Evolutionary conservation across 2,113 vertebrate species (phyloP).

Genomic region (Hiodon alosoides): DNA sequence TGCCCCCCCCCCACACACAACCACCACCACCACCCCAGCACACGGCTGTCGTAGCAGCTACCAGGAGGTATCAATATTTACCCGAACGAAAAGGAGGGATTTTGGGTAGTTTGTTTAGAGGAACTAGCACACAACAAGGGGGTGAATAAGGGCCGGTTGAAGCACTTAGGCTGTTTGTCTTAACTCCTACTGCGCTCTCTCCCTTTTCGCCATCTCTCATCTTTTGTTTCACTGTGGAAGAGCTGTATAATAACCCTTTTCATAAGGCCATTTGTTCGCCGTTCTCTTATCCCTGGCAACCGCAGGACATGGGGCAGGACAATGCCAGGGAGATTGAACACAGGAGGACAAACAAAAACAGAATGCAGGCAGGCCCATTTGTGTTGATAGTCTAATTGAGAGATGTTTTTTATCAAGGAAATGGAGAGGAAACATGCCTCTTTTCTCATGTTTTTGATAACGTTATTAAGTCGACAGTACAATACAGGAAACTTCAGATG

Average conservation of each 20-base stretch:
- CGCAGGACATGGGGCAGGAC: slow-evolving; percentile 19
- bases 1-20: slow-evolving; percentile 16
- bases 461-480: no score
- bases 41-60: slow-evolving; percentile 51
- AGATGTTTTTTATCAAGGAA: slow-evolving; percentile 9
- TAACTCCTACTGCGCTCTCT: slow-evolving; percentile 37
- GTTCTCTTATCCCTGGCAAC: slow-evolving; percentile 35
- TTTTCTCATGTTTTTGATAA: not conserved
- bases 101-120: slow-evolving; percentile 69
- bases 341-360: slow-evolving; percentile 21
- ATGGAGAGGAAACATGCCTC: slow-evolving; percentile 10
- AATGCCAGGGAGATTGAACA: slow-evolving; percentile 30
- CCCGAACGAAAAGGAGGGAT: slow-evolving; percentile 74
- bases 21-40: no score
- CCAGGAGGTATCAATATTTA: slow-evolving; percentile 83
- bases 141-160: slow-evolving; percentile 67
- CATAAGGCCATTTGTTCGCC: slow-evolving; percentile 41
- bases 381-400: slow-evolving; percentile 17
- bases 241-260: slow-evolving; percentile 52
- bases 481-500: not conserved
- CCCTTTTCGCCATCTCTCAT: slow-evolving; percentile 31
- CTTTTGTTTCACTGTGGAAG: slow-evolving; percentile 48
- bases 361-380: slow-evolving; percentile 23
- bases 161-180: slow-evolving; percentile 57
- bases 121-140: slow-evolving; percentile 63